Percentiles rank a stretch among this genome's conserved stretches.
Conservation (phyloP, 2,113 vertebrate genomes). For the Dendropsophus ebraccatus region DNA sequence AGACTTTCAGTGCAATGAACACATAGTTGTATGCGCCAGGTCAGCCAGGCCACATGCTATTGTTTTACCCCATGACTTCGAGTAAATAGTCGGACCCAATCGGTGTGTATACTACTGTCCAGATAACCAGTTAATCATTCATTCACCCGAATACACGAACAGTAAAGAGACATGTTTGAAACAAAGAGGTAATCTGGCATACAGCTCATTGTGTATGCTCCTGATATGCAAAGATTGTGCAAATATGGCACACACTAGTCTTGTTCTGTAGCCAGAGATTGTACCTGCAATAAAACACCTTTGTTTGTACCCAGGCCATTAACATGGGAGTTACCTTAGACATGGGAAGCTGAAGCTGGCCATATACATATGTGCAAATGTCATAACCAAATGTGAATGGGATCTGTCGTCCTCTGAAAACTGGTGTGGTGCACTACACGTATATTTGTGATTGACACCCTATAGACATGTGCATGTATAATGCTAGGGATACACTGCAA, state of each 20-base stretch:
- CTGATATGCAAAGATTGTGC: neutral
- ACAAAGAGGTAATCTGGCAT: neutral
- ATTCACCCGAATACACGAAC: neutral
- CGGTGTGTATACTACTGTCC: neutral
- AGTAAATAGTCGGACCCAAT: constrained; percentile 24
- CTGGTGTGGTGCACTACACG: no score
- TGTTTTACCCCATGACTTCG: constrained; percentile 33
- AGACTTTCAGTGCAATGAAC: constrained; percentile 10
- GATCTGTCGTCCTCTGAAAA: no score
- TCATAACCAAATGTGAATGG: no score
- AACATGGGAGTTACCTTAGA: no score
- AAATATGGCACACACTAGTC: neutral
- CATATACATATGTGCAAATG: no score
- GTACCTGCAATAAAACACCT: neutral
- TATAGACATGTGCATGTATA: no score
- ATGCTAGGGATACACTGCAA: no score
- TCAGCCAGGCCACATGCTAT: constrained; percentile 17
- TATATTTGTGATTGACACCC: no score
- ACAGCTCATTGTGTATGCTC: neutral
- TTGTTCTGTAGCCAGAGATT: neutral
- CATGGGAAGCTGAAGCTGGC: no score
- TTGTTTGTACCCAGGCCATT: neutral
- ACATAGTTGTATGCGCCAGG: constrained; percentile 31
- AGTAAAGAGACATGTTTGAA: neutral
- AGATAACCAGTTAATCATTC: constrained; percentile 34